Base-by-base conservation (phyloP, 2,797 vertebrate species). In the Pogoniulus pusillus region DNA sequence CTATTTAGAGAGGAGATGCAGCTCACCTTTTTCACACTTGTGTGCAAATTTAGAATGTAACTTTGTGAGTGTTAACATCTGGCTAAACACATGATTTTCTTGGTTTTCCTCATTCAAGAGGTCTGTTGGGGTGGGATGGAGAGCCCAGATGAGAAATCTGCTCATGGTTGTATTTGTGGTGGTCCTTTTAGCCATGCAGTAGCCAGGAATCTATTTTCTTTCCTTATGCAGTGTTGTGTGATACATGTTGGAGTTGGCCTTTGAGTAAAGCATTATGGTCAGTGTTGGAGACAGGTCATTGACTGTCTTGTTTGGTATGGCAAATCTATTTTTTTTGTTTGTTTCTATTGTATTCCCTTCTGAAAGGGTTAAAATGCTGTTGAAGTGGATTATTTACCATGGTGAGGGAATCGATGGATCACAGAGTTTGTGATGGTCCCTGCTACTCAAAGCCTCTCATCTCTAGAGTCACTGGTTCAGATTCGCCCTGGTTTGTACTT, bases 321-420 rank as follows among this genome's bases (percentile, higher is more conserved):
- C 93, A 95, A 95, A 96, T 91, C 91, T 96, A 64, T 96, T 96
- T 94, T 64, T 64, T 94, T 91, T 95, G 87, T 95, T 96, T 94
- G 93, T 96, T 95, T 96, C 94, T 96, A 94, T 95, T 96, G 87
- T 96, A 96, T 96, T 96, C 94, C 94, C 95, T 96, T 94, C 41
- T 94, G 96, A 95, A 96, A 95, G 95, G 95, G 93, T 93, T 93
- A 96, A 96, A 96, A 94, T 96, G 94, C 90, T 95, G 94, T 96
- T 96, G 95, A 95, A 96, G 95, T 96, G 94, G 94, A 96, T 89
- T 96, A 94, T 96, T 95, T 94, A 96, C 94, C 94, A 95, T 94
- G 95, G 95, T 93, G 91, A 93, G 93, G 95, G 96, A 95, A 96
- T 96, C 93, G 91, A 95, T 96, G 95, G 96, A 94, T 95, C 94